phyloP scores from a whole-genome alignment of 2,113 vertebrate species.

The Shinisaurus crocodilurus region DNA sequence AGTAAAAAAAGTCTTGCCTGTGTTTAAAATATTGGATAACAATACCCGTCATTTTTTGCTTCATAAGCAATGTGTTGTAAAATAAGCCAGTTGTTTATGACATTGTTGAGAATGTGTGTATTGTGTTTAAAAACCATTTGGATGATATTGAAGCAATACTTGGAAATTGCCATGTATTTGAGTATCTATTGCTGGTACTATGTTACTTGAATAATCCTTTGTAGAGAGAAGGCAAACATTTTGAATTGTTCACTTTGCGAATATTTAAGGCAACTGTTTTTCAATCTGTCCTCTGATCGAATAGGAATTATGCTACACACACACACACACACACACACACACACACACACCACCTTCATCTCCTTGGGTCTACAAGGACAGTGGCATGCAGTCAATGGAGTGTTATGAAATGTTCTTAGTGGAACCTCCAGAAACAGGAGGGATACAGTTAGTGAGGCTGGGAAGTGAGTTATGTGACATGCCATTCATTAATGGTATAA shows the following conservation, averaged over 20 bases:
- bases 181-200: neutral
- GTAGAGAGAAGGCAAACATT: neutral
- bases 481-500: neutral
- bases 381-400: neutral
- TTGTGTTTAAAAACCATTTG: neutral
- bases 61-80: neutral
- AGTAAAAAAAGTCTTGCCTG: too few relatives aligned
- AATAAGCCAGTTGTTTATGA: neutral
- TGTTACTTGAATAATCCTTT: neutral
- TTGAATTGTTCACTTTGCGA: neutral
- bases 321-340: neutral
- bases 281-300: neutral
- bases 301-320: neutral
- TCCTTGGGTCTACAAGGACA: neutral
- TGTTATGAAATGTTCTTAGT: neutral
- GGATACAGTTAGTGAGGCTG: neutral
- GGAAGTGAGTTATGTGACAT: neutral
- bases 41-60: neutral
- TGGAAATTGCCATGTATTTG: neutral
- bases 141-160: neutral
- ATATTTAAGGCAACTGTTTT: too few relatives aligned
- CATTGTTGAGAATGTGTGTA: neutral
- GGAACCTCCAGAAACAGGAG: neutral
- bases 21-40: neutral
- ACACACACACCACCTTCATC: neutral